Evolutionary conservation across 2,113 vertebrate genomes (phyloP).

Genomic region (Cottus gobio): DNA sequence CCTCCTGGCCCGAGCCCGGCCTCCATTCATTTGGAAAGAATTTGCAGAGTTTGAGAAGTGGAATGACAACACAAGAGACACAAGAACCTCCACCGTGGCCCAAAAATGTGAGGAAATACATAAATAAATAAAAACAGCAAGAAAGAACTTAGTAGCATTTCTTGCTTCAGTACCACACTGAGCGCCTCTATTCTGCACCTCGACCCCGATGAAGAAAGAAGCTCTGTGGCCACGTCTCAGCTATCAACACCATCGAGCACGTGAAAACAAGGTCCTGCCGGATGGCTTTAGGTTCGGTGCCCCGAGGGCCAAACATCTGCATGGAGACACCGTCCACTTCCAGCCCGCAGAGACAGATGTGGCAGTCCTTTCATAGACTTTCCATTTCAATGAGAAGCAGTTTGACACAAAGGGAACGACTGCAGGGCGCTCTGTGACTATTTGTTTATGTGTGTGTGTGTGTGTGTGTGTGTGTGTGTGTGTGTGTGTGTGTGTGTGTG

Average conservation of each 20-base stretch:
- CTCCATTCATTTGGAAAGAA: conserved; percentile 2
- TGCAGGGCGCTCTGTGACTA: conserved; percentile 38
- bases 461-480: not conserved
- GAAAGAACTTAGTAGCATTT: not conserved
- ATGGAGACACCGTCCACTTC: conserved; percentile 50
- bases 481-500: conserved; percentile 11
- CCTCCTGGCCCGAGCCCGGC: conserved; percentile 1
- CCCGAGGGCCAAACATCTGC: conserved; percentile 65
- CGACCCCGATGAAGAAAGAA: conserved; percentile 16
- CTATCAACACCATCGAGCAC: conserved; percentile 28
- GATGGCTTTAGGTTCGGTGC: conserved; percentile 59
- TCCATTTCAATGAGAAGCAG: conserved; percentile 34
- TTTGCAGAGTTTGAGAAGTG: conserved; percentile 8
- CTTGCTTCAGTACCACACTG: not conserved
- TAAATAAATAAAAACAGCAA: not conserved
- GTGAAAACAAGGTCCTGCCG: conserved; percentile 41
- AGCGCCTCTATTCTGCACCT: not conserved
- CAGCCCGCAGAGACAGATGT: conserved; percentile 51
- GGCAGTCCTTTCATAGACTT: conserved; percentile 34
- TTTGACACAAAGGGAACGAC: conserved; percentile 52
- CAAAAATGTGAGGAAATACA: not conserved
- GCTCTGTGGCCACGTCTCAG: conserved; percentile 10
- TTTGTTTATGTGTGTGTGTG: conserved; percentile 52
- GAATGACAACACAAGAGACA: not conserved
- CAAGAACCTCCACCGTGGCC: not conserved